Evolutionary conservation across 2,888 invertebrate species (phyloP).

Genomic region (Troides oblongomaculatus): DNA sequence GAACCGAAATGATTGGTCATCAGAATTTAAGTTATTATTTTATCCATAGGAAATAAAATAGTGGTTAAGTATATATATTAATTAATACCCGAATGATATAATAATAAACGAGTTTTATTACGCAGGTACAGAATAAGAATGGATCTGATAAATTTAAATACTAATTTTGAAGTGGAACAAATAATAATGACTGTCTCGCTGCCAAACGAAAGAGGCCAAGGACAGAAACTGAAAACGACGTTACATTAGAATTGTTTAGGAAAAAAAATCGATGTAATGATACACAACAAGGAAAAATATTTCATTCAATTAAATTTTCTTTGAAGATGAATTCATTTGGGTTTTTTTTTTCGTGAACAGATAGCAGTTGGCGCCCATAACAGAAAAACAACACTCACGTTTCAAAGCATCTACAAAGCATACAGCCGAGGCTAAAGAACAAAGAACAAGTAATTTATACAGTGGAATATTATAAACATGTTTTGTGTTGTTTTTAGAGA

Average conservation of each 20-base stretch:
- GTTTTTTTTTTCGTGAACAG: not conserved
- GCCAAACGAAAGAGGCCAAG: constrained; percentile 26
- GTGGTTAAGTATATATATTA: too few relatives aligned
- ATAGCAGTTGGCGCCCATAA: not conserved
- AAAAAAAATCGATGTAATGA: not conserved
- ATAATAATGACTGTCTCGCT: constrained; percentile 22
- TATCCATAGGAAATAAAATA: too few relatives aligned
- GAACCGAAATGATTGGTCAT: too few relatives aligned
- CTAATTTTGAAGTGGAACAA: constrained; percentile 26
- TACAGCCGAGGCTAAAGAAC: constrained; percentile 3
- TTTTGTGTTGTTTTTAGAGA: constrained; percentile 28
- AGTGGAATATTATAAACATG: constrained; percentile 28
- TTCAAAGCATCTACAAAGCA: constrained; percentile 19
- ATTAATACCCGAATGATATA: too few relatives aligned
- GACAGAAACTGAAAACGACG: constrained; percentile 16
- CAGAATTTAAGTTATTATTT: too few relatives aligned
- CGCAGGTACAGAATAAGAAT: not conserved
- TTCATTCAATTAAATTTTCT: not conserved
- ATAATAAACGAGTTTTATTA: not conserved
- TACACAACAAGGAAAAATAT: not conserved
- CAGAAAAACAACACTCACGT: constrained; percentile 15
- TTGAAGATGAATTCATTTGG: not conserved
- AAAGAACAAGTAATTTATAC: constrained; percentile 26
- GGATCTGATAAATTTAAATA: constrained; percentile 23
- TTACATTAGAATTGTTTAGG: not conserved